These are phyloP conservation scores for Xenopus borealis DNA, from an alignment of 2,113 vertebrate species.

Conservation along the genomic window DNA sequence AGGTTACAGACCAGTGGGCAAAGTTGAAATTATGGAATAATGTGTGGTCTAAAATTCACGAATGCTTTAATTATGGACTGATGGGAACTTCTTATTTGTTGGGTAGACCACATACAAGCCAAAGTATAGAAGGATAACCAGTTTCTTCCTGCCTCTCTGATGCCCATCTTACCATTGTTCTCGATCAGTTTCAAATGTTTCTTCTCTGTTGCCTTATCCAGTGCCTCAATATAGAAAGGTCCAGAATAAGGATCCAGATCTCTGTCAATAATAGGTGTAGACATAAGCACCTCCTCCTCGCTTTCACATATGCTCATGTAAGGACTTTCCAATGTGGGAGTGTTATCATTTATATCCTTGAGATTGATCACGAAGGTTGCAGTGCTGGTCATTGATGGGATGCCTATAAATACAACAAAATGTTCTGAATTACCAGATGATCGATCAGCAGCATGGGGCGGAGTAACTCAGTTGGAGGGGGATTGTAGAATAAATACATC, in stretches of 20 bases:
- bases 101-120: background rate
- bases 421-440: no score
- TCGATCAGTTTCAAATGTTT: background rate
- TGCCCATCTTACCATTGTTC: conserved; percentile 6
- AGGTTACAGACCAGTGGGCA: no score
- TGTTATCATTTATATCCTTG: conserved; percentile 38
- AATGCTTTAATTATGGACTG: no score
- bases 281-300: conserved; percentile 6
- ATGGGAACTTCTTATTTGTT: no score
- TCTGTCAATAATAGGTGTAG: conserved; percentile 13
- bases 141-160: no score
- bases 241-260: conserved; percentile 36
- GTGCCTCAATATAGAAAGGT: conserved; percentile 14
- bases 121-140: background rate
- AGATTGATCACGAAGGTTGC: conserved; percentile 12
- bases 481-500: no score
- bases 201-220: background rate
- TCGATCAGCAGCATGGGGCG: no score
- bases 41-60: no score
- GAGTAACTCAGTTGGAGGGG: no score
- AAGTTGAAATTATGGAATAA: no score
- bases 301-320: conserved; percentile 14
- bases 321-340: conserved; percentile 1
- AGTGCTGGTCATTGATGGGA: conserved; percentile 17
- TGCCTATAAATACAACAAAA: background rate